Base-by-base conservation (phyloP, 2,797 vertebrate species). In the Intellagama lesueurii region DNA sequence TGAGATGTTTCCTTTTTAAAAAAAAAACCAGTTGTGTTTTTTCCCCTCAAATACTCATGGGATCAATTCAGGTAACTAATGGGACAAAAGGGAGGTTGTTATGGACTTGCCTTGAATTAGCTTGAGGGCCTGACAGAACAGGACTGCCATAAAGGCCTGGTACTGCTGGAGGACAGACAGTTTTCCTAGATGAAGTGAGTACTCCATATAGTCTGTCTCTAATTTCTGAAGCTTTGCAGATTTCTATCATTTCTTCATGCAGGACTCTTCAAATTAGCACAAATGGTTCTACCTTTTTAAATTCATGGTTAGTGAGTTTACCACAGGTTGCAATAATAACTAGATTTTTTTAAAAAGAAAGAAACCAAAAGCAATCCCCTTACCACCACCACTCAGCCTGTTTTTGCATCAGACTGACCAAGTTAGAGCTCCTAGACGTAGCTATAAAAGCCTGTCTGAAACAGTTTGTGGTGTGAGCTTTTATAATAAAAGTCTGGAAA, bases 91-190 rank as follows among this genome's bases (percentile, higher is more conserved):
- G 52, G 88, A 85, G 56, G 9, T 85, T 89, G 49, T 80, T 89
- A 73, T 85, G 82, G 75, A 60, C 82, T 89, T 84, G 81, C 82
- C 82, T 85, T 85, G 83, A 81, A 85, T 24, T 75, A 89, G 22
- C 83, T 89, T 28, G 30, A 85, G 30, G 73, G 87, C 17, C 77
- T 81, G 77, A 84, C 32, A 80, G 49, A 72, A 5, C 40, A 26
- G 2, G 5, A 11, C 9, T 79, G 49, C 44, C 66, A 60, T 85
- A 56, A 85, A 79, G 77, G 26, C 14, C 28, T 40, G 72, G n/a
- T 68, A 60, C 35, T 80, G 28, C 52, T 5, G 30, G 68, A 35
- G 26, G 40, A 85, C n/a, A 16, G 8, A 44, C 22, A 64, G 19
- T 84, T 70, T 79, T 47, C 16, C 87, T 75, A 30, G 40, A 49